These are phyloP conservation scores for Choristoneura fumiferana DNA, from an alignment of 1,140 invertebrate genomes.

Conservation along the genomic window DNA sequence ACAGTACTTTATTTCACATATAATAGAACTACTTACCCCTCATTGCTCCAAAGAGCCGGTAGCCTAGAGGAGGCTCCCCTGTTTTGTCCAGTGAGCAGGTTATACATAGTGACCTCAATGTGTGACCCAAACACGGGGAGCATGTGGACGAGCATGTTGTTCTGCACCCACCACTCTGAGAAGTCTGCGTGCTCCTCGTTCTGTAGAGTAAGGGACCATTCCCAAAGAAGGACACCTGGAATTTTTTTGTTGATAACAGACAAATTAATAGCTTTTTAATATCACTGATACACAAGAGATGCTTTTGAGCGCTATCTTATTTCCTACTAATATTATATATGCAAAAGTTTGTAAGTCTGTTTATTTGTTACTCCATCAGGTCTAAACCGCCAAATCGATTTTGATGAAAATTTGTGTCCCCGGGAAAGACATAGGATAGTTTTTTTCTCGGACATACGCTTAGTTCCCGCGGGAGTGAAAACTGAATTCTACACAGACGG, in stretches of 20 bases:
- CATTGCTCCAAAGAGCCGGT: conserved; percentile 81
- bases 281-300: too few relatives aligned
- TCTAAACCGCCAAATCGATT: too few relatives aligned
- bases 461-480: too few relatives aligned
- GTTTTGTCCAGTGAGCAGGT: conserved; percentile 83
- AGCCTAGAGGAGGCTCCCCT: conserved; percentile 79
- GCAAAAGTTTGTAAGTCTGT: too few relatives aligned
- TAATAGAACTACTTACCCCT: conserved; percentile 70
- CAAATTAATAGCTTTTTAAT: too few relatives aligned
- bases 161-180: conserved; percentile 81
- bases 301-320: too few relatives aligned
- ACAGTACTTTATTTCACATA: neutral
- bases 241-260: conserved; percentile 14
- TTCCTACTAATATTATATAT: too few relatives aligned
- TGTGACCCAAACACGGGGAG: conserved; percentile 82
- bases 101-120: conserved; percentile 85
- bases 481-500: too few relatives aligned
- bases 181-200: conserved; percentile 69
- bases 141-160: conserved; percentile 83
- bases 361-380: too few relatives aligned
- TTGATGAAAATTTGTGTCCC: too few relatives aligned
- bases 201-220: conserved; percentile 80
- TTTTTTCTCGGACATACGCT: too few relatives aligned
- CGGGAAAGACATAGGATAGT: too few relatives aligned
- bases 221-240: conserved; percentile 77